phyloP scores from a whole-genome alignment of 2,888 invertebrate species.

The Buathra laborator region DNA sequence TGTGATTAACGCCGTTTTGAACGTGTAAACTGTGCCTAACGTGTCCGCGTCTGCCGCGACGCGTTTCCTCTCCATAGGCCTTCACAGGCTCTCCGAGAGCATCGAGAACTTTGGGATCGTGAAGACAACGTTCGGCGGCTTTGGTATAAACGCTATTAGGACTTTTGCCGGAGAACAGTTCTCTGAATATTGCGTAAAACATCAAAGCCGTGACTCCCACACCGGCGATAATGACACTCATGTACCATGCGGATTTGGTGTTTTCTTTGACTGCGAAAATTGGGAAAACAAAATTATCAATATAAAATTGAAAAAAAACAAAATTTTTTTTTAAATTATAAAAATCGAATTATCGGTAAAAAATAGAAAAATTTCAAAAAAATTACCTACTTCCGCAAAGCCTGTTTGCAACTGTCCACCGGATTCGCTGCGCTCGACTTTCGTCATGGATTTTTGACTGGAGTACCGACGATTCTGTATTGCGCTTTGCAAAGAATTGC shows the following conservation, averaged over 20 bases:
- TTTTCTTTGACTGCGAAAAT: slow-evolving; percentile 91
- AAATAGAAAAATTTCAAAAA: slow-evolving; percentile 47
- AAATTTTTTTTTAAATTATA: slow-evolving; percentile 37
- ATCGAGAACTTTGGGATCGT: slow-evolving; percentile 92
- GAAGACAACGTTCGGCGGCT: slow-evolving; percentile 91
- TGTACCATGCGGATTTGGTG: slow-evolving; percentile 95
- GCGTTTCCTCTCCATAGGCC: slow-evolving; percentile 94
- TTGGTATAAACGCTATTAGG: slow-evolving; percentile 94
- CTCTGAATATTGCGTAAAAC: slow-evolving; percentile 93
- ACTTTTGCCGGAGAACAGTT: slow-evolving; percentile 95
- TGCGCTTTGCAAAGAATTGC: slow-evolving; percentile 42
- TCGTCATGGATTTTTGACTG: slow-evolving; percentile 74
- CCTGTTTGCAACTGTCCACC: slow-evolving; percentile 76
- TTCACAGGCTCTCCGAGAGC: slow-evolving; percentile 96
- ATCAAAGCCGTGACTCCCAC: slow-evolving; percentile 93
- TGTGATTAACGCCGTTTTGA: slow-evolving; percentile 91
- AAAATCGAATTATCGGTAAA: slow-evolving; percentile 18
- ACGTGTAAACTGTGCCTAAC: slow-evolving; percentile 92
- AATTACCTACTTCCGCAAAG: slow-evolving; percentile 82
- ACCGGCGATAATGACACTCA: slow-evolving; percentile 93
- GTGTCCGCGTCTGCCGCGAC: slow-evolving; percentile 93
- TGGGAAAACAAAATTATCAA: slow-evolving; percentile 80
- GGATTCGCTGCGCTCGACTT: slow-evolving; percentile 70
- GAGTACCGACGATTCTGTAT: slow-evolving; percentile 68
- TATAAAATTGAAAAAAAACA: slow-evolving; percentile 71